A percentile compares a stretch with the other conserved stretches of the same genome.
Evolutionary conservation across 2,797 vertebrate species (phyloP).

Genomic region (Tragelaphus eurycerus): DNA sequence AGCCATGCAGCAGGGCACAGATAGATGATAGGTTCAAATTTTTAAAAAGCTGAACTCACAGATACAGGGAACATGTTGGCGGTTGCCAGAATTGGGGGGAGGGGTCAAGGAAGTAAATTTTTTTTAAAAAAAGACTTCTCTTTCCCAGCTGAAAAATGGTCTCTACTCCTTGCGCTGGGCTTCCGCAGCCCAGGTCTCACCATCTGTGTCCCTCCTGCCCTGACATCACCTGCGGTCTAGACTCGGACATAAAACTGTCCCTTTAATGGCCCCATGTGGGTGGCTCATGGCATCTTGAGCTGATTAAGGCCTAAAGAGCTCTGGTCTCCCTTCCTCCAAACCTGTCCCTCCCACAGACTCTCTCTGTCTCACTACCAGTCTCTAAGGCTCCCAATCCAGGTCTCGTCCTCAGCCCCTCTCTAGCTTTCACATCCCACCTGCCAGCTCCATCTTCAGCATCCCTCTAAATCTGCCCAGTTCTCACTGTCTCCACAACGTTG

Average conservation of each 20-base stretch:
- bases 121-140: neutral
- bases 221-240: neutral
- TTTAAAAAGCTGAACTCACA: neutral
- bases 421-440: neutral
- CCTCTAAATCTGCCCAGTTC: neutral
- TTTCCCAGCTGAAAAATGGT: neutral
- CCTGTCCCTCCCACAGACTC: neutral
- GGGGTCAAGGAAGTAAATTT: neutral
- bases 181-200: neutral
- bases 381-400: neutral
- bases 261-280: neutral
- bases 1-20: neutral
- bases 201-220: neutral
- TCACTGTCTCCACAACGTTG: neutral
- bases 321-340: neutral
- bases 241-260: neutral
- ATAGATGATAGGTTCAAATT: neutral
- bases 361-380: neutral
- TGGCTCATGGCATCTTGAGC: neutral
- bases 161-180: neutral
- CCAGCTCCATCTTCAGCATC: neutral
- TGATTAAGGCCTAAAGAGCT: neutral
- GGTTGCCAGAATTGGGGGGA: neutral
- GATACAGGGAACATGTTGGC: neutral
- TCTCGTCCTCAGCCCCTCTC: neutral